These are phyloP conservation scores for Gallinago undulata DNA, from an alignment of 2,113 vertebrate species.

Conservation along the genomic window DNA sequence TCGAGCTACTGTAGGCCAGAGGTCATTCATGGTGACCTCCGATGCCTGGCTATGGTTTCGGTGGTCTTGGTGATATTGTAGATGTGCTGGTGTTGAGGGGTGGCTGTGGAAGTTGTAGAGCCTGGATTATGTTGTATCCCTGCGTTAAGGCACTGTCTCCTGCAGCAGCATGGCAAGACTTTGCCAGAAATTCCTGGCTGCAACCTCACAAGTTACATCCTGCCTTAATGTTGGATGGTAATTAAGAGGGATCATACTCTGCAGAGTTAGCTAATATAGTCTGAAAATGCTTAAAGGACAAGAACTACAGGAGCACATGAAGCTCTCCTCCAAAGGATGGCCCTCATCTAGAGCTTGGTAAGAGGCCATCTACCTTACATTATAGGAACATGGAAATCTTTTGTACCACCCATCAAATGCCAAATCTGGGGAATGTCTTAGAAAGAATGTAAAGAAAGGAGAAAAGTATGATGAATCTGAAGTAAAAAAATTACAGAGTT, in stretches of 20 bases:
- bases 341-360: neutral
- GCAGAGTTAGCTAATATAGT: neutral
- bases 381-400: neutral
- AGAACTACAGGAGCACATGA: neutral
- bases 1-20: neutral
- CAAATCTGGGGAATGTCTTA: neutral
- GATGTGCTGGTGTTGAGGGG: neutral
- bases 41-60: neutral
- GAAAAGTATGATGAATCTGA: neutral
- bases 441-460: neutral
- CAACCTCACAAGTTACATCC: neutral
- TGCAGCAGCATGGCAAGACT: neutral
- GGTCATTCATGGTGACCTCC: neutral
- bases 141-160: neutral
- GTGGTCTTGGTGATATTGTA: neutral
- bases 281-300: neutral
- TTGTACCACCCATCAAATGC: neutral
- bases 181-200: neutral
- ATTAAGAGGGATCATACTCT: neutral
- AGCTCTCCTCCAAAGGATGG: neutral
- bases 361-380: neutral
- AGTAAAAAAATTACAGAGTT: neutral
- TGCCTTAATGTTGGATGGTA: neutral
- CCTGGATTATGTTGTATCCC: neutral
- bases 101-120: neutral